Percentiles rank a stretch among this genome's conserved stretches.
Conservation (phyloP, 2,797 vertebrate genomes). For the Streptopelia turtur region DNA sequence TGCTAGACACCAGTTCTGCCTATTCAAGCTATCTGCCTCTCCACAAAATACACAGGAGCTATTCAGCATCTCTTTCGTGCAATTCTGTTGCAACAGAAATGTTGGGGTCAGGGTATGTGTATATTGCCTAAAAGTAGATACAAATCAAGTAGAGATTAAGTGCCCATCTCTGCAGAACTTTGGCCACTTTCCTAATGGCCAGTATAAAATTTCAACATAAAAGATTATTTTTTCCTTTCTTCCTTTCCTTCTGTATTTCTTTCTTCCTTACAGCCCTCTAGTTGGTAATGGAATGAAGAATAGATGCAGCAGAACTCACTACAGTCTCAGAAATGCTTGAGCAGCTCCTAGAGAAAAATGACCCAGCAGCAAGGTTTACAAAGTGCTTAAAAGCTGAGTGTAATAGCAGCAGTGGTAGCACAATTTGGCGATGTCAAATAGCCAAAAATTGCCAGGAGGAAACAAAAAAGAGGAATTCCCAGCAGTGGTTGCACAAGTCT, state of each 20-base stretch:
- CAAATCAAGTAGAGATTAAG: background rate
- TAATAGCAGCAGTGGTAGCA: background rate
- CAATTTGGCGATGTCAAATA: background rate
- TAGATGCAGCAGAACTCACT: background rate
- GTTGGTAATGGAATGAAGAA: background rate
- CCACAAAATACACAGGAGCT: background rate
- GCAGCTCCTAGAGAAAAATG: background rate
- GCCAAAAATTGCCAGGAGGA: background rate
- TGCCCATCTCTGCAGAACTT: background rate
- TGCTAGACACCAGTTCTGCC: background rate
- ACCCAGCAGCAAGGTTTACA: background rate
- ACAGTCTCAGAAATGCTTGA: background rate
- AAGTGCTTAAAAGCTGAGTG: background rate
- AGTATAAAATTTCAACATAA: background rate
- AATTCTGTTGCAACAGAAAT: background rate
- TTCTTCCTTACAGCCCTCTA: background rate
- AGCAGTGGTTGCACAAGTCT: background rate
- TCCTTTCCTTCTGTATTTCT: background rate
- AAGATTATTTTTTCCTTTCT: background rate
- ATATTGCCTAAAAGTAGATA: background rate
- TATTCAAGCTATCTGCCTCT: background rate
- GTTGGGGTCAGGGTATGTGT: background rate
- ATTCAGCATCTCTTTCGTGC: background rate
- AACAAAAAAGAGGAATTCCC: background rate
- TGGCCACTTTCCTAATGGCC: background rate